Conservation (phyloP, 2,113 vertebrate species). For the Vulpes ferrilata region DNA sequence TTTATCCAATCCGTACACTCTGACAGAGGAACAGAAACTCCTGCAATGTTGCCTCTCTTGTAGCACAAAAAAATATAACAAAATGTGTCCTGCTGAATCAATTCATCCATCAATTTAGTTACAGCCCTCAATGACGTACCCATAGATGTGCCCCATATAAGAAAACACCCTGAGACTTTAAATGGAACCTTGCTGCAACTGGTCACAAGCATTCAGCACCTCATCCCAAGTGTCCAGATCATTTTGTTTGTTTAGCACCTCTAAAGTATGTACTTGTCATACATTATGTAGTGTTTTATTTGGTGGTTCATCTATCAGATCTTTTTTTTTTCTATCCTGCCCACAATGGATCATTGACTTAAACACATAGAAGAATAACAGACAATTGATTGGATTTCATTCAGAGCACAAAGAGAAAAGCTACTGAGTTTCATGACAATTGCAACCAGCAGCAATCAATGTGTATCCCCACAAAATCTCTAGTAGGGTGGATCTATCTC, state of each 20-base stretch:
- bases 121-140: neutral
- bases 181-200: conserved; percentile 50
- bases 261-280: neutral
- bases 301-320: conserved; percentile 78
- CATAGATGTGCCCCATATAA: neutral
- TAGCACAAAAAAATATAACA: neutral
- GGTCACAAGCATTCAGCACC: conserved; percentile 73
- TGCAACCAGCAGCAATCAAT: neutral
- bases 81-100: neutral
- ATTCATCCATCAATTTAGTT: neutral
- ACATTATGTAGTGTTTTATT: conserved; percentile 80
- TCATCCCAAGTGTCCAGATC: conserved; percentile 67
- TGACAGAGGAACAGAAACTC: neutral
- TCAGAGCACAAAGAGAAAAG: neutral
- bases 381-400: neutral
- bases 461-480: neutral
- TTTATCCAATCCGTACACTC: neutral
- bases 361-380: neutral
- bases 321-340: conserved; percentile 60
- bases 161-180: neutral
- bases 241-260: conserved; percentile 80
- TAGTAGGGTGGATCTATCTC: neutral
- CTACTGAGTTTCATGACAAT: conserved; percentile 13
- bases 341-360: neutral
- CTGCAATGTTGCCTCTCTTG: neutral